Conservation (phyloP, 2,888 invertebrate genomes). For the Rhabditoides inermis region DNA sequence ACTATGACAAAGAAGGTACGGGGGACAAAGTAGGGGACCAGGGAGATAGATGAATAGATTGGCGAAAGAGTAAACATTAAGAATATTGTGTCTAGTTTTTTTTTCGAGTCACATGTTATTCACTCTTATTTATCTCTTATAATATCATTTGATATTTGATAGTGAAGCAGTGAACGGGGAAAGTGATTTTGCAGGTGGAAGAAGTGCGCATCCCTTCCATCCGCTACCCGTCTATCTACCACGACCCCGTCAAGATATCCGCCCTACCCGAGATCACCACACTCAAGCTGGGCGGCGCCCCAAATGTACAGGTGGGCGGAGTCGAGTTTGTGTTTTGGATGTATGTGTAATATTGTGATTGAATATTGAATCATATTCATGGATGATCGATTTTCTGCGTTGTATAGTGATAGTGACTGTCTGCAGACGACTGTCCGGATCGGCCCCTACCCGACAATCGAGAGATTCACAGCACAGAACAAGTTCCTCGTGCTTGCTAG, state of each 20-base stretch:
- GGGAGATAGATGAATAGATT: too few relatives aligned
- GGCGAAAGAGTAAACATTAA: constrained; percentile 73
- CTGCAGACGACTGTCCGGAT: constrained; percentile 63
- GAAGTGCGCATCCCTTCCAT: constrained; percentile 80
- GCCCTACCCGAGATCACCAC: constrained; percentile 22
- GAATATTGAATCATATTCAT: too few relatives aligned
- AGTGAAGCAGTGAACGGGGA: neutral
- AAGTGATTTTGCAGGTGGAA: constrained; percentile 57
- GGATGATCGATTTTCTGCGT: too few relatives aligned
- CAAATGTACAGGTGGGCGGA: constrained; percentile 23
- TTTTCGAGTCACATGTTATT: neutral
- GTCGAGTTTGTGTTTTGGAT: too few relatives aligned
- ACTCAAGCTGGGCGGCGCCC: constrained; percentile 14
- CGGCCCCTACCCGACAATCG: constrained; percentile 82
- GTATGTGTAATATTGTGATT: too few relatives aligned
- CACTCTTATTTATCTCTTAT: neutral
- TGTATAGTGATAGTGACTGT: too few relatives aligned
- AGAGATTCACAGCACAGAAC: constrained; percentile 81
- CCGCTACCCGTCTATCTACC: constrained; percentile 82
- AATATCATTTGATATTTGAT: neutral
- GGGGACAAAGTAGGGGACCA: too few relatives aligned
- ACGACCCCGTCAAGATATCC: constrained; percentile 76
- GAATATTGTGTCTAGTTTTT: constrained; percentile 51
- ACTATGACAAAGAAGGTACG: constrained; percentile 60
- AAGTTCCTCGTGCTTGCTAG: constrained; percentile 74